Conservation (phyloP, 2,888 invertebrate species). For the Cepaea hortensis region DNA sequence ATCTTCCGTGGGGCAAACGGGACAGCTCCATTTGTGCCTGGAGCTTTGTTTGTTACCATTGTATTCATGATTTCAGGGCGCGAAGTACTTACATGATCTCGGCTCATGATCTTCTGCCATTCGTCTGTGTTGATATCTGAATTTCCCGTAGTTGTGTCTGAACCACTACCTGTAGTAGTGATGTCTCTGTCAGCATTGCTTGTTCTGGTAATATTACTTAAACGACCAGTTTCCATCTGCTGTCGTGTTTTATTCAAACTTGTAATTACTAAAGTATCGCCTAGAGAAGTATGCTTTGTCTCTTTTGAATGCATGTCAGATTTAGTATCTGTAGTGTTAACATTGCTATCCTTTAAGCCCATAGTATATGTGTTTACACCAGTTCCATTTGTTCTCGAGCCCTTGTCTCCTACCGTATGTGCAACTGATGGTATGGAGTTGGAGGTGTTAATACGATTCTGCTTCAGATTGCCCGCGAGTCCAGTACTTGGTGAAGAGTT, state of each 20-base stretch:
- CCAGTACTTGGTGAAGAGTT: neutral
- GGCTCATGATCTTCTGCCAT: too few relatives aligned
- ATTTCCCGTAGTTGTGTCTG: too few relatives aligned
- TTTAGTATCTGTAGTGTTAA: neutral
- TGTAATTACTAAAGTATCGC: neutral
- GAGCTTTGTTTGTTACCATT: too few relatives aligned
- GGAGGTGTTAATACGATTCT: neutral
- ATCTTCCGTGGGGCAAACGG: too few relatives aligned
- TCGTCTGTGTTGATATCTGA: too few relatives aligned
- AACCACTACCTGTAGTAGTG: neutral
- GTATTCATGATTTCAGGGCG: too few relatives aligned
- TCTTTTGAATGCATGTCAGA: neutral
- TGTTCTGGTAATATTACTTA: neutral
- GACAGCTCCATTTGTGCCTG: too few relatives aligned
- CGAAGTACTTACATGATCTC: too few relatives aligned
- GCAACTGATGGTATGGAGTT: neutral
- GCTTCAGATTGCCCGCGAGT: neutral
- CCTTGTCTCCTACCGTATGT: neutral
- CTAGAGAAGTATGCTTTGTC: neutral
- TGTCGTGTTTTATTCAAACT: too few relatives aligned
- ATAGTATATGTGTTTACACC: neutral
- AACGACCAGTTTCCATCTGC: neutral
- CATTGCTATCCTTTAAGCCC: neutral
- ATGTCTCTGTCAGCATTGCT: neutral
- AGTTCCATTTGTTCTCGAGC: too few relatives aligned